phyloP scores from a whole-genome alignment of 2,113 vertebrate species.

The Eubucco bourcierii region DNA sequence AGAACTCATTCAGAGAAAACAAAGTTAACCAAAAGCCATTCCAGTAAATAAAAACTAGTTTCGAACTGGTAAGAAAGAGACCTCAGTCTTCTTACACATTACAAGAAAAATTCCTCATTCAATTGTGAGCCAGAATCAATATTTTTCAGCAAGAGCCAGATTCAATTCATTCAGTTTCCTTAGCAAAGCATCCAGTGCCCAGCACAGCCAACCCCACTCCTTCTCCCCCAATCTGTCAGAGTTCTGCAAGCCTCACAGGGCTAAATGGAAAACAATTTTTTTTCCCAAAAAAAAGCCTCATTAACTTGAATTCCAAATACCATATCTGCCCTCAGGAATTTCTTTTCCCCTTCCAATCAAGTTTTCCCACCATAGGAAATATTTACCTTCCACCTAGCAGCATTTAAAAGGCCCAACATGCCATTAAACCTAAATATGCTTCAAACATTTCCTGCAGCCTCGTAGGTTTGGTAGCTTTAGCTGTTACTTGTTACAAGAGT shows the following conservation, averaged over 20 bases:
- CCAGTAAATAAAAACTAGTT: slow-evolving; percentile 64
- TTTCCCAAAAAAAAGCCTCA: background rate
- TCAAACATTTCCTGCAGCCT: slow-evolving; percentile 15
- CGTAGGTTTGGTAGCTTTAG: background rate
- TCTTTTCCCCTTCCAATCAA: slow-evolving; percentile 40
- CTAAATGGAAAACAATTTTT: slow-evolving; percentile 37
- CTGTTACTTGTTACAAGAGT: background rate
- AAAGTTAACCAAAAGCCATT: slow-evolving; percentile 45
- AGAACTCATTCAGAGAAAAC: slow-evolving; percentile 59
- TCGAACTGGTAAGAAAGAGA: slow-evolving; percentile 51
- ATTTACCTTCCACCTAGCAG: slow-evolving; percentile 42
- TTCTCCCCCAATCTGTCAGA: slow-evolving; percentile 6
- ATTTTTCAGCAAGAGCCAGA: slow-evolving; percentile 66
- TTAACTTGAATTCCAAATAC: slow-evolving; percentile 49
- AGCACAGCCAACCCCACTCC: slow-evolving; percentile 22
- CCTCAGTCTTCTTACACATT: slow-evolving; percentile 56
- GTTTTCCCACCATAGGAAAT: slow-evolving; percentile 33
- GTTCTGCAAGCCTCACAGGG: slow-evolving; percentile 40
- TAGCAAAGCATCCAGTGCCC: slow-evolving; percentile 39
- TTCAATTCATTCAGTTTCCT: slow-evolving; percentile 65
- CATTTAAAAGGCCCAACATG: slow-evolving; percentile 28
- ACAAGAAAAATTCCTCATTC: slow-evolving; percentile 68
- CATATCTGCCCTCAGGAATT: slow-evolving; percentile 32
- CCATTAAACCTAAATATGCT: slow-evolving; percentile 15
- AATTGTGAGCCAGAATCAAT: slow-evolving; percentile 70